Evolutionary conservation across 92 coral and sea anemone genomes (phyloP).

Genomic region (Phenganax stokvisi): DNA sequence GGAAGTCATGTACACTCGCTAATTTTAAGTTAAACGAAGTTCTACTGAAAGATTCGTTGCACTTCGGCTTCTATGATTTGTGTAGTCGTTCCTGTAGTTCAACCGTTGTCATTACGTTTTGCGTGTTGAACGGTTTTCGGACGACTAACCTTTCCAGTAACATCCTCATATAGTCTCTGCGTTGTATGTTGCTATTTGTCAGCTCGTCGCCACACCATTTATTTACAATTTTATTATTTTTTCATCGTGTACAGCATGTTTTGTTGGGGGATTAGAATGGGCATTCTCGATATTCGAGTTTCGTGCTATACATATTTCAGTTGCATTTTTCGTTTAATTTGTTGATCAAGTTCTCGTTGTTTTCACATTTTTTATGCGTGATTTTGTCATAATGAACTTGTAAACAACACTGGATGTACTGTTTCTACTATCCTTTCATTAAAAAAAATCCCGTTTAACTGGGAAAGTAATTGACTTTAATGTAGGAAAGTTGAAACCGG

Average conservation of each 20-base stretch:
- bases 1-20: no score
- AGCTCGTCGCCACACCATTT: neutral
- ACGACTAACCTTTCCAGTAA: neutral
- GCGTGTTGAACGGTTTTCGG: no score
- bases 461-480: neutral
- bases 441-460: neutral
- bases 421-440: neutral
- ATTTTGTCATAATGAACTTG: conserved; percentile 7
- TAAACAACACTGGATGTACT: neutral
- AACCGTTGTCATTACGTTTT: no score
- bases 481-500: no score
- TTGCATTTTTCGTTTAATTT: neutral
- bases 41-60: no score
- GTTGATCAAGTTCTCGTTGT: neutral
- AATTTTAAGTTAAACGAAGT: no score
- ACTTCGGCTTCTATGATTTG: no score
- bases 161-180: neutral
- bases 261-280: conserved; percentile 6
- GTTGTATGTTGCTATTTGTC: neutral
- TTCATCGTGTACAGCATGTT: neutral
- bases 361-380: neutral
- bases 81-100: no score
- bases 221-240: neutral
- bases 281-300: conserved; percentile 7
- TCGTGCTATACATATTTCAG: neutral